Evolutionary conservation across 2,113 vertebrate genomes (phyloP).

Genomic region (Odocoileus hemionus): DNA sequence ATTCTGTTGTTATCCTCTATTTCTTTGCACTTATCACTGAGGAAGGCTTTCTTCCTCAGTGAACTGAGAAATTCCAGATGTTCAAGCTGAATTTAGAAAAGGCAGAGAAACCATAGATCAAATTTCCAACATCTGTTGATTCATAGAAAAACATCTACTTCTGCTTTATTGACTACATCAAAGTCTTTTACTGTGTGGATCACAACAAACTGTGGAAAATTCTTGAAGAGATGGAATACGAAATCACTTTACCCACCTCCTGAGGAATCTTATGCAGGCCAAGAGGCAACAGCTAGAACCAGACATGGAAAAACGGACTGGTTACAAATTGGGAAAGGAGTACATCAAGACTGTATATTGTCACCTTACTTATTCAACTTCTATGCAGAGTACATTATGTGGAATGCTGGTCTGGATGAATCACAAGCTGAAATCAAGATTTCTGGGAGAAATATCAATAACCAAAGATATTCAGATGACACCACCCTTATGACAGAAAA

Average conservation of each 20-base stretch:
- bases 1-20: background rate
- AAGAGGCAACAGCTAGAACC: background rate
- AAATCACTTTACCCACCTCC: background rate
- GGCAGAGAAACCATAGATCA: background rate
- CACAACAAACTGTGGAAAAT: background rate
- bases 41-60: background rate
- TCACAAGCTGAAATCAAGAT: background rate
- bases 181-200: background rate
- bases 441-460: background rate
- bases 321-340: background rate
- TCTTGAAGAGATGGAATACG: background rate
- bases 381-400: fast-evolving
- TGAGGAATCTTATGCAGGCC: background rate
- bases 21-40: background rate
- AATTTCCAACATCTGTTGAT: background rate
- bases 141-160: background rate
- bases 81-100: background rate
- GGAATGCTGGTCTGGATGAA: background rate
- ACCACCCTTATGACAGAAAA: background rate
- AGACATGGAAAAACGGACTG: background rate
- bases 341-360: background rate
- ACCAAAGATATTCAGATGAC: background rate
- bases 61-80: background rate
- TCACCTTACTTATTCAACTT: background rate
- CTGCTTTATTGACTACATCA: background rate